These are phyloP conservation scores for Montipora capitata DNA, from an alignment of 92 coral and sea anemone species.

Conservation along the genomic window DNA sequence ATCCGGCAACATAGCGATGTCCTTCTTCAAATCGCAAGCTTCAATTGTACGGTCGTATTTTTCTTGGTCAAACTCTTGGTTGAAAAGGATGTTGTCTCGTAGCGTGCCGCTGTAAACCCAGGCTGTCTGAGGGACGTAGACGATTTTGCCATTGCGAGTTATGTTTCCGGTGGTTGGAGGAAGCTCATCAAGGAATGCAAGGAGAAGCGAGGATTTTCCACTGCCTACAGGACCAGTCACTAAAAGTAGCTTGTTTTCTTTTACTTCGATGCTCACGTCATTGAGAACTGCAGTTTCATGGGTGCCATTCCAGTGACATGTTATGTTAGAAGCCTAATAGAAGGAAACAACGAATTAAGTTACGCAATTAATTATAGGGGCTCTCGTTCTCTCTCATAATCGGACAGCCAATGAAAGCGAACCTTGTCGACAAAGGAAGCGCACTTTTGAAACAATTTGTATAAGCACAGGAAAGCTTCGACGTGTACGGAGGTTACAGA, in stretches of 20 bases:
- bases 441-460: no score
- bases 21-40: constrained; percentile 89
- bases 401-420: no score
- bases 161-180: constrained; percentile 81
- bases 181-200: constrained; percentile 84
- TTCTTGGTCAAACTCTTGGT: constrained; percentile 84
- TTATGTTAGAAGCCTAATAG: constrained; percentile 64
- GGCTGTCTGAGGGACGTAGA: constrained; percentile 91
- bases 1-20: constrained; percentile 78
- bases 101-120: constrained; percentile 92
- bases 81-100: constrained; percentile 87
- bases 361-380: no score
- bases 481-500: no score
- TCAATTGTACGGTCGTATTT: constrained; percentile 82
- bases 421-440: no score
- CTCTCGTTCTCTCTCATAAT: no score
- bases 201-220: constrained; percentile 89
- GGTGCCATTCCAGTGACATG: constrained; percentile 93
- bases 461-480: no score
- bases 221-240: constrained; percentile 93
- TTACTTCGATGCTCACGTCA: constrained; percentile 76
- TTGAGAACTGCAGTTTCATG: constrained; percentile 83
- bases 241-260: constrained; percentile 66
- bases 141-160: constrained; percentile 67
- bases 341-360: not conserved